Evolutionary conservation across 2,888 invertebrate species (phyloP).

Genomic region (Deilephila elpenor): DNA sequence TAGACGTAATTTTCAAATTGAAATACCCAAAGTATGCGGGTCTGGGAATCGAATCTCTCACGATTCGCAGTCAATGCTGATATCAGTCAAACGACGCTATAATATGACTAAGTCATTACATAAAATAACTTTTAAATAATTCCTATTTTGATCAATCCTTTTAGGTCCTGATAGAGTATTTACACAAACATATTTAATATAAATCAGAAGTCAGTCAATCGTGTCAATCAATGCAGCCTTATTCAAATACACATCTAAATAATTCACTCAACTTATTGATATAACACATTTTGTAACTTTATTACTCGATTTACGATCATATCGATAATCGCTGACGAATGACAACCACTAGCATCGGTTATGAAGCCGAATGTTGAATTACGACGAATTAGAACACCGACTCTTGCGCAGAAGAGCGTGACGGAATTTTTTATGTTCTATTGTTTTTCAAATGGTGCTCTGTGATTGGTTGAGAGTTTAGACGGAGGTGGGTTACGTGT

Average conservation of each 20-base stretch:
- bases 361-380: conserved; percentile 42
- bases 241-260: conserved; percentile 16
- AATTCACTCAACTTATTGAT: conserved; percentile 17
- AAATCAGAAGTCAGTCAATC: background rate
- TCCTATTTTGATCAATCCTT: background rate
- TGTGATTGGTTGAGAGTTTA: conserved; percentile 65
- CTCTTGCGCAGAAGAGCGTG: conserved; percentile 73
- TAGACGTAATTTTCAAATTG: too few relatives aligned
- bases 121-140: background rate
- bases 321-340: conserved; percentile 46
- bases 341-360: conserved; percentile 34
- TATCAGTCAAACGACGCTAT: background rate
- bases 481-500: conserved; percentile 67
- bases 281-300: conserved; percentile 31
- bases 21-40: too few relatives aligned
- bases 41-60: too few relatives aligned
- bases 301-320: conserved; percentile 41
- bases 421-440: conserved; percentile 82
- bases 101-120: background rate
- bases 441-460: conserved; percentile 79
- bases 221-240: conserved; percentile 10
- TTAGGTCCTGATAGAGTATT: background rate
- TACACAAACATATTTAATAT: background rate
- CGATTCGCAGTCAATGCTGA: too few relatives aligned
- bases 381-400: conserved; percentile 64